Percentiles rank a stretch among this genome's conserved stretches.
Evolutionary conservation across 2,888 invertebrate species (phyloP).

Genomic region (Drosophila subsilvestris): DNA sequence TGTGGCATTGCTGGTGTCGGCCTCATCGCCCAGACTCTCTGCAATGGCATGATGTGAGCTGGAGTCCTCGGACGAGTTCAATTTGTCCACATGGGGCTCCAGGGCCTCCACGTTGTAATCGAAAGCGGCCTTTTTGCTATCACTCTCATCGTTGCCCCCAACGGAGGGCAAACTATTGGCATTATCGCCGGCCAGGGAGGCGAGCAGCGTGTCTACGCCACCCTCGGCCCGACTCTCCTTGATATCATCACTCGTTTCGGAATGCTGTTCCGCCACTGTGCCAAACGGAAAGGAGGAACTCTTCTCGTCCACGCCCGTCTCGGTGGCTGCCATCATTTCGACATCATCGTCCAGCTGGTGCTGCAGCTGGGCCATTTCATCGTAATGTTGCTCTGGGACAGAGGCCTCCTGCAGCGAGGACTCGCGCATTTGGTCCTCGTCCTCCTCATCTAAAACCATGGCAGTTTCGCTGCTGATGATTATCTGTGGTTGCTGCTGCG

Average conservation of each 20-base stretch:
- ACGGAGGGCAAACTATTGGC: conserved; percentile 84
- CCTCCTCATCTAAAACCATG: conserved; percentile 46
- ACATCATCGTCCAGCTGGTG: conserved; percentile 71
- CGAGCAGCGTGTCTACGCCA: conserved; percentile 82
- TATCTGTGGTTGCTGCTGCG: conserved; percentile 4
- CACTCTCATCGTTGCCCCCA: conserved; percentile 79
- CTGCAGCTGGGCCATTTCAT: conserved; percentile 32
- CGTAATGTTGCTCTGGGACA: conserved; percentile 41
- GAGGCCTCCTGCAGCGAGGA: conserved; percentile 38
- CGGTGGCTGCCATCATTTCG: conserved; percentile 62
- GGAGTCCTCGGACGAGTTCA: conserved; percentile 80
- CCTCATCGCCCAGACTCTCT: conserved; percentile 78
- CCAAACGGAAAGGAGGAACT: conserved; percentile 84
- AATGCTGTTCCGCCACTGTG: conserved; percentile 72
- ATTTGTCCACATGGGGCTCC: conserved; percentile 65
- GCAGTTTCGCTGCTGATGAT: not conserved
- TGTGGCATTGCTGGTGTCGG: conserved; percentile 81
- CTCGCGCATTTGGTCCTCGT: conserved; percentile 46
- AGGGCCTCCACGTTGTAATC: conserved; percentile 66
- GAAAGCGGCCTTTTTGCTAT: conserved; percentile 75
- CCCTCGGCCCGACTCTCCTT: conserved; percentile 75
- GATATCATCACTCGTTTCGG: conserved; percentile 83
- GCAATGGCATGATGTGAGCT: conserved; percentile 81
- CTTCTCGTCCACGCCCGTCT: conserved; percentile 81
- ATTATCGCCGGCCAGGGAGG: conserved; percentile 84